Evolutionary conservation across 2,888 invertebrate species (phyloP), one percentile per base, ranked within the genome.

Genomic region (Pristionchus mayeri): DNA sequence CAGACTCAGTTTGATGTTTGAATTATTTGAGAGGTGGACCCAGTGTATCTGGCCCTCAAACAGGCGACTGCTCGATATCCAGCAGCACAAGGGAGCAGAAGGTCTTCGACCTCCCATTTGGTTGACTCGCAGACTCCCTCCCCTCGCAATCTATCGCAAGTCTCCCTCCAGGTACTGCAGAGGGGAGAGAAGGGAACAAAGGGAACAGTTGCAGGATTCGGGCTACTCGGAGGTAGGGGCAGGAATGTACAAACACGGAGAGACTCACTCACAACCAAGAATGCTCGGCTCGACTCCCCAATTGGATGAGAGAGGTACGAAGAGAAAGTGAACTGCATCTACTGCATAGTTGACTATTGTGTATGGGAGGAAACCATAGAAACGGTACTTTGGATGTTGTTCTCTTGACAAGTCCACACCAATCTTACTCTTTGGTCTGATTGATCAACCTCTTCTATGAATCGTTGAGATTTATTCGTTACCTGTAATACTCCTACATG

Each of bases 1-100:
- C 2, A 11, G 4, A 18, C 0, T 52, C 13, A 18, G 16, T 52
- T 11, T 18, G 7, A 52, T 24, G 54, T 7, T 54, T 30, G 1
- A 18, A 16, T 37, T 67, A 9, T 6, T 76, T 78, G 1, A 78
- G 76, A 78, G 18, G 50, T 78, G 34, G 92, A 92, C 85, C 92
- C 92, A 1, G 90, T 92, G 13, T 92, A 92, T 85, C 87, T 92
- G 85, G 92, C 92, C 1, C 85, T 92, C 78, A 92, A 92, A 83
- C 91, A 92, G 79, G 92, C 92, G 18, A 91, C 90, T 7, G 89
- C 90, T 16, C 88, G 89, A 52, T 92, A 92, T 87, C 88, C 90
- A 24, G 78, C 50, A 34, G n/a, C 80, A 7, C 40, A 44, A 52
- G 24, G 44, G 40, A 88, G 90, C 37, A 87, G 90, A 60, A 87